Evolutionary conservation across 2,797 vertebrate genomes (phyloP), one percentile per base, ranked within the genome.

Genomic region (Sebastes taczanowskii): DNA sequence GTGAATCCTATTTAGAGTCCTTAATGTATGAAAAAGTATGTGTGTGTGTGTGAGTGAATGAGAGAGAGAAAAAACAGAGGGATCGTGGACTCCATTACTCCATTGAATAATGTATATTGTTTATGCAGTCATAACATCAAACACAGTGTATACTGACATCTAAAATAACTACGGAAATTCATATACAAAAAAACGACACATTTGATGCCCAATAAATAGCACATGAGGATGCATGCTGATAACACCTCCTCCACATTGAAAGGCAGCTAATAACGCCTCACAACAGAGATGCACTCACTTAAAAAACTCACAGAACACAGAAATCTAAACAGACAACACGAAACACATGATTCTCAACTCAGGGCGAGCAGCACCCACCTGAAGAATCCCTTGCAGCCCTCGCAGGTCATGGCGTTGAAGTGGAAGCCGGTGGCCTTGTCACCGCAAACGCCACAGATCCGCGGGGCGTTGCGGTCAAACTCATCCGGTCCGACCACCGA

Each of bases 301-400:
- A 20, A 20, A 13, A 78, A 16, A 30, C n/a, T 66, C 20, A 56
- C 4, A 32, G 11, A 35, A 34, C 52, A 13, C 10, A 23, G 9
- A 30, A 23, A 63, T 6, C 4, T 8, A 62, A 62, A 42, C 2
- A 52, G 11, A 58, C 2, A 46, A 46, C 42, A 46, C 0, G 1
- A 46, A 46, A 46, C 6, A 46, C 23, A 32, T 1, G 6, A 2
- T 9, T 9, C 27, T 18, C 6, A 49, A 11, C 7, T 46, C 16
- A 13, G 13, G 10, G 29, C 42, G 42, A 10, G 23, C 13, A 2
- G 60, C n/a, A 78, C 90, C 30, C 13, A 98, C 98, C 98, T 97
- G 96, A 99, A 99, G 92, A 99, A 99, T 30, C 98, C 98, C 92
- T 99, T 99, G 96, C 98, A 99, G 91, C 98, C 98, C 84, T 99